Evolutionary conservation across 2,797 vertebrate species (phyloP).

Genomic region (Notoglanidium macrostoma): DNA sequence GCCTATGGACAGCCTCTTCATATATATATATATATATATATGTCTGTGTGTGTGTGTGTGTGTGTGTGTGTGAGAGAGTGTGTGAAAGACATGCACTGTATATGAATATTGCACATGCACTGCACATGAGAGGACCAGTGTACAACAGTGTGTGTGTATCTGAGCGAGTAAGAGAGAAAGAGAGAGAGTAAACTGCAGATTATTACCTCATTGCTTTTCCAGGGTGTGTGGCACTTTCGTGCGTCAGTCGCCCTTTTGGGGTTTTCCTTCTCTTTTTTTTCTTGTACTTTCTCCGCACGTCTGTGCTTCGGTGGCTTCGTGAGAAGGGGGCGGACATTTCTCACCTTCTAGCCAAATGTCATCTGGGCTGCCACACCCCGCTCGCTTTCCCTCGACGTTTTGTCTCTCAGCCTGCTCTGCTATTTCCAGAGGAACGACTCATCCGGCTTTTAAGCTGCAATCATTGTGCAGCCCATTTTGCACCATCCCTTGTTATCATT

Average conservation of each 20-base stretch:
- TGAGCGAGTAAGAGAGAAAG: slow-evolving; percentile 10
- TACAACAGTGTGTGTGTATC: slow-evolving; percentile 51
- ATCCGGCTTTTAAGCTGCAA: slow-evolving; percentile 31
- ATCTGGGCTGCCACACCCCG: slow-evolving; percentile 57
- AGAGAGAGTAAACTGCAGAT: slow-evolving; percentile 46
- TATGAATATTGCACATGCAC: neutral
- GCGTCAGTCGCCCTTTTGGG: slow-evolving; percentile 60
- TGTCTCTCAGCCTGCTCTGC: slow-evolving; percentile 29
- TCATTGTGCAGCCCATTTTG: slow-evolving; percentile 29
- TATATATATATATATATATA: neutral
- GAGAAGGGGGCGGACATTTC: slow-evolving; percentile 65
- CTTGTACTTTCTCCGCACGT: slow-evolving; percentile 49
- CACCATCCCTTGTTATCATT: slow-evolving; percentile 22
- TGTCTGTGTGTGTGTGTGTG: too few species aligned
- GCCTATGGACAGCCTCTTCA: neutral
- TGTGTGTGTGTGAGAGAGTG: too few species aligned
- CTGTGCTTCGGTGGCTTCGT: slow-evolving; percentile 54
- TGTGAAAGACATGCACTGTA: neutral
- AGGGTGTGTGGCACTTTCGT: slow-evolving; percentile 63
- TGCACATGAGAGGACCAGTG: slow-evolving; percentile 16
- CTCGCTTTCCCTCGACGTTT: slow-evolving; percentile 43
- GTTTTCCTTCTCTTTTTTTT: slow-evolving; percentile 55
- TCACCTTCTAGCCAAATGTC: slow-evolving; percentile 78
- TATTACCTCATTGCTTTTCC: slow-evolving; percentile 71
- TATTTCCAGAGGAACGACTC: slow-evolving; percentile 53